Evolutionary conservation across 2,113 vertebrate species (phyloP).

Genomic region (Corythoichthys haematopterus): DNA sequence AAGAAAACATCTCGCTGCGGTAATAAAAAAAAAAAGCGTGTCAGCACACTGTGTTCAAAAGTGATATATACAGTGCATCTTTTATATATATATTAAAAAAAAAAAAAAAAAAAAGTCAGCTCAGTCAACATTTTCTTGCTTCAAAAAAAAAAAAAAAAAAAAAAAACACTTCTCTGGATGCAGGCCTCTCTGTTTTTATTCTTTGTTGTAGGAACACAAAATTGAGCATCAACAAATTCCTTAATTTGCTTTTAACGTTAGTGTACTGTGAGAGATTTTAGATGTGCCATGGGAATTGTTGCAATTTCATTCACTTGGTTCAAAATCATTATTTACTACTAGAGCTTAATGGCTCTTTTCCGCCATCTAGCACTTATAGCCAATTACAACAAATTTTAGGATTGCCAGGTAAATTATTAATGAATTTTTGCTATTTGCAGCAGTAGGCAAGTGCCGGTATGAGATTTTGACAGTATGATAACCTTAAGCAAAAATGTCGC

Average conservation of each 20-base stretch:
- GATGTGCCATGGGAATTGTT: no score
- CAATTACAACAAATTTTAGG: no score
- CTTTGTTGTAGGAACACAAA: not conserved
- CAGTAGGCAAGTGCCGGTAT: no score
- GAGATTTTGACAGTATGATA: no score
- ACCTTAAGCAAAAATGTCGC: no score
- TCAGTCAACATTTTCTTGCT: constrained; percentile 6
- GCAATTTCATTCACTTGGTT: no score
- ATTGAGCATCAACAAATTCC: not conserved
- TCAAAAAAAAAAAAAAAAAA: not conserved
- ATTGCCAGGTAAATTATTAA: no score
- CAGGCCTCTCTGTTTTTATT: not conserved
- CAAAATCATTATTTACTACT: no score
- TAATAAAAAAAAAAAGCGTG: not conserved
- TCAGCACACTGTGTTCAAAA: constrained; percentile 32
- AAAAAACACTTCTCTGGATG: not conserved
- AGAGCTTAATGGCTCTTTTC: no score
- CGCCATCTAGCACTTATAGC: no score
- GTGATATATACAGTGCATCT: constrained; percentile 18
- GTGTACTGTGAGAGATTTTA: not conserved
- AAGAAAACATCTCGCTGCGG: constrained; percentile 10
- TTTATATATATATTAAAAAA: not conserved
- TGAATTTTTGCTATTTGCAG: no score
- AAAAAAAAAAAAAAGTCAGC: not conserved
- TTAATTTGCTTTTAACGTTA: not conserved